Conservation (phyloP, 2,888 invertebrate genomes). For the Nephrotoma guestfalica region DNA sequence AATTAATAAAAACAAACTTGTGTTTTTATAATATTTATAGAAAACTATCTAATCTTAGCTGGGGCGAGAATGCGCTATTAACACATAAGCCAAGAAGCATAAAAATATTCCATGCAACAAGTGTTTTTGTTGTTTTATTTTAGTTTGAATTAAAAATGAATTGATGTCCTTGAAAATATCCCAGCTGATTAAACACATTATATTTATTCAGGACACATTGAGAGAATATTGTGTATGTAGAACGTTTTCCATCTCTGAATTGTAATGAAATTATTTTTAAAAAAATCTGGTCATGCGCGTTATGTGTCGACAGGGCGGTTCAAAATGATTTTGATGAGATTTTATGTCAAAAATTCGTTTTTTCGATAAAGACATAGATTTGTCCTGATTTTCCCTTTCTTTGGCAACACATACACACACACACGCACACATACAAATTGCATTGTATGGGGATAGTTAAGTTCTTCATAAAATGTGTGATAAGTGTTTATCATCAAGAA, state of each 20-base stretch:
- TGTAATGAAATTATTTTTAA: not conserved
- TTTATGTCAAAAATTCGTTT: not conserved
- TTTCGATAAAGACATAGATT: not conserved
- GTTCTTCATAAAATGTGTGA: not conserved
- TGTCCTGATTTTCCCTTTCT: not conserved
- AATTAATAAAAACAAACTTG: not conserved
- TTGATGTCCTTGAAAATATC: not conserved
- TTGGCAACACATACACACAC: not conserved
- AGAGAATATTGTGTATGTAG: not conserved
- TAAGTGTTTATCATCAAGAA: not conserved
- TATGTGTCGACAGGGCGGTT: not conserved
- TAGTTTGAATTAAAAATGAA: not conserved
- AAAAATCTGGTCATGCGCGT: not conserved
- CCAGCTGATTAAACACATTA: not conserved
- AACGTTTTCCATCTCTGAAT: not conserved
- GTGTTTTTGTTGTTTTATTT: not conserved
- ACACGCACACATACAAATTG: not conserved
- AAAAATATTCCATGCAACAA: not conserved
- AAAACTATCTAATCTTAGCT: not conserved
- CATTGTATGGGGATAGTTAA: not conserved
- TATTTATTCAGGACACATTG: not conserved
- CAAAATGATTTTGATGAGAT: not conserved
- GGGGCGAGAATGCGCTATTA: not conserved
- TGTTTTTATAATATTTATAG: not conserved
- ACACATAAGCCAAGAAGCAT: not conserved